Evolutionary conservation across 2,113 vertebrate genomes (phyloP), one percentile per base, ranked within the genome.

Genomic region (Cavia aperea): DNA sequence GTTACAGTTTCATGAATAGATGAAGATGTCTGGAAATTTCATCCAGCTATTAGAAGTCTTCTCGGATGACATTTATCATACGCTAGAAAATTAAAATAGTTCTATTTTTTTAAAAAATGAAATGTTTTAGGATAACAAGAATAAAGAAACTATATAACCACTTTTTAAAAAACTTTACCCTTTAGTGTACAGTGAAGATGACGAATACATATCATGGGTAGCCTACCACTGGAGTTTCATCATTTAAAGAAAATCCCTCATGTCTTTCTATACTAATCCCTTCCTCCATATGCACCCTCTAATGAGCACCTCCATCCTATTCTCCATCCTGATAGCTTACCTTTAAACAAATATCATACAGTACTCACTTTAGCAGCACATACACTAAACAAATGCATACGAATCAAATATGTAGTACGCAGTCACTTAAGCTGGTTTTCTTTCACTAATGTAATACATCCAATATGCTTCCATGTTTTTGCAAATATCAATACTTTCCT

Each of bases 11-110:
- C 77, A 54, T 33, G 29, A 49, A 87, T 66, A 92, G 65, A 87
- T 65, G 66, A 60, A 60, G 51, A 39, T 66, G 46, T 72, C 36
- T 92, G 39, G 29, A 94, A 85, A 60, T 86, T 75, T 86, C 33
- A 8, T 43, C 51, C 46, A 93, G 65, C 36, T 90, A 63, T 87
- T 62, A 60, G 7, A 84, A 49, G 60, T 88, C 62, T 82, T 86
- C 78, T 84, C 78, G 16, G 54, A 33, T 81, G 14, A 91, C 51
- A n/a, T 18, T 68, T 21, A 70, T 4, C 7, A 46, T 88, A 70
- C 72, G 11, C 49, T 70, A 95, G 60, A 85, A 95, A 87, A 89
- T 88, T 68, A 56, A 94, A 95, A 83, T 73, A n/a, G 10, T 4
- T 68, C 60, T 54, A 2, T 75, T 84, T 81, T 84, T 81, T 92